These are phyloP conservation scores for Oegoconia quadripuncta DNA, from an alignment of 2,888 invertebrate species.

Conservation along the genomic window DNA sequence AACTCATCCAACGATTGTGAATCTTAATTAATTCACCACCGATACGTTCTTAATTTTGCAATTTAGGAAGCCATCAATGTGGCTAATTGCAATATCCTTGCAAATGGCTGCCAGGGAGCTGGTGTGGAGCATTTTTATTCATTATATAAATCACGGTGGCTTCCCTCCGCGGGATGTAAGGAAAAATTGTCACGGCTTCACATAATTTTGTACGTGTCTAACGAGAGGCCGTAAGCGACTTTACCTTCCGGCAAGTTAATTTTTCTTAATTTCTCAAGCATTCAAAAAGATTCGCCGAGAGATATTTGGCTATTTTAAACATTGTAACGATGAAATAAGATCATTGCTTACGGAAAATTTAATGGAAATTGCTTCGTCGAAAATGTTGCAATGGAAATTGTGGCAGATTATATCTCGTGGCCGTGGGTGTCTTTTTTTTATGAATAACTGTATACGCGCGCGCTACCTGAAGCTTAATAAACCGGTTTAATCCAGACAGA, in stretches of 20 bases:
- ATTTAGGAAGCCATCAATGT: constrained; percentile 57
- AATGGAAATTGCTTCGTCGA: not conserved
- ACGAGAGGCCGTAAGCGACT: constrained; percentile 48
- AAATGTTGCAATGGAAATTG: not conserved
- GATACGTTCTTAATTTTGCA: constrained; percentile 24
- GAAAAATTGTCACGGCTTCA: constrained; percentile 74
- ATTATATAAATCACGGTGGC: constrained; percentile 73
- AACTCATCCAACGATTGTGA: constrained; percentile 5
- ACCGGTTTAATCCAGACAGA: too few relatives aligned
- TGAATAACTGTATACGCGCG: too few relatives aligned
- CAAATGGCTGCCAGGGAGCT: constrained; percentile 40
- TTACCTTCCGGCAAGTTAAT: constrained; percentile 65
- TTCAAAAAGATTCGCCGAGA: constrained; percentile 34
- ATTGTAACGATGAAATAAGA: constrained; percentile 14
- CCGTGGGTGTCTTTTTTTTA: too few relatives aligned
- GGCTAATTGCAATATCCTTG: constrained; percentile 68
- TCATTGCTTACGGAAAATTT: not conserved
- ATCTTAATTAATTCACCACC: constrained; percentile 9
- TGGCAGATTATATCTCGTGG: too few relatives aligned
- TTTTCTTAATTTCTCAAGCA: constrained; percentile 71
- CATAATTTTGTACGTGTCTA: constrained; percentile 75
- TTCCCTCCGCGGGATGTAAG: constrained; percentile 55
- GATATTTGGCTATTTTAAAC: constrained; percentile 26
- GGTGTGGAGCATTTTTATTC: constrained; percentile 70
- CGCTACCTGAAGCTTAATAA: too few relatives aligned